Evolutionary conservation across 2,888 invertebrate species (phyloP).

Genomic region (Watsonalla cultraria): DNA sequence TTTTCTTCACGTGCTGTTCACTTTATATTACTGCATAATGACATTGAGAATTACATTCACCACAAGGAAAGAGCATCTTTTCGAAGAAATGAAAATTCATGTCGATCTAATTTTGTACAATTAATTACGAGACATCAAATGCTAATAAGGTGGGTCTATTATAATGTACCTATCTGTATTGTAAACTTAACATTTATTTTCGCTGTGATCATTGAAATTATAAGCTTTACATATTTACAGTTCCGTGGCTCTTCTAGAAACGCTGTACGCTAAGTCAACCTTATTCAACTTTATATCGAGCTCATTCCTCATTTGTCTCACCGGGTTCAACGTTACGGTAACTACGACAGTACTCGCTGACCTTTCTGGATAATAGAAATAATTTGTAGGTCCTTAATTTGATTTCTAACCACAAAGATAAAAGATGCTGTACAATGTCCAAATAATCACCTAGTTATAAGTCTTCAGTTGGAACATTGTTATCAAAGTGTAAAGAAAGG

Average conservation of each 20-base stretch:
- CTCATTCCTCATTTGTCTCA: conserved; percentile 25
- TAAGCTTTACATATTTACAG: conserved; percentile 10
- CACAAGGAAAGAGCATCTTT: not conserved
- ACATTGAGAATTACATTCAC: conserved; percentile 10
- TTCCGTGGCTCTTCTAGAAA: conserved; percentile 13
- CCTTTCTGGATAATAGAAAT: no score
- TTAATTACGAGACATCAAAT: conserved; percentile 2
- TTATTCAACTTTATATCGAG: conserved; percentile 22
- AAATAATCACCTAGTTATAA: no score
- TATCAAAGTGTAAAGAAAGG: no score
- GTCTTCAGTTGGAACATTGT: no score
- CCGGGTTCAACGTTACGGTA: conserved; percentile 28
- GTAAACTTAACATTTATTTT: not conserved
- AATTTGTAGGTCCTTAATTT: no score
- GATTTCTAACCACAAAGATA: no score
- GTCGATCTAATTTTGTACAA: not conserved
- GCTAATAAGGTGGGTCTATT: not conserved
- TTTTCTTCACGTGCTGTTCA: conserved; percentile 24
- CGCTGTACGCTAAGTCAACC: conserved; percentile 18
- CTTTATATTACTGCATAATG: conserved; percentile 17
- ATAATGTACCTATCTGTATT: not conserved
- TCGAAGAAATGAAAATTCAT: not conserved
- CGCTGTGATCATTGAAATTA: not conserved
- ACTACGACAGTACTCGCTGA: not conserved
- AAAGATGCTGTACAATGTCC: no score